Base-by-base conservation (phyloP, 2,888 invertebrate species). In the Spilosoma lubricipeda region DNA sequence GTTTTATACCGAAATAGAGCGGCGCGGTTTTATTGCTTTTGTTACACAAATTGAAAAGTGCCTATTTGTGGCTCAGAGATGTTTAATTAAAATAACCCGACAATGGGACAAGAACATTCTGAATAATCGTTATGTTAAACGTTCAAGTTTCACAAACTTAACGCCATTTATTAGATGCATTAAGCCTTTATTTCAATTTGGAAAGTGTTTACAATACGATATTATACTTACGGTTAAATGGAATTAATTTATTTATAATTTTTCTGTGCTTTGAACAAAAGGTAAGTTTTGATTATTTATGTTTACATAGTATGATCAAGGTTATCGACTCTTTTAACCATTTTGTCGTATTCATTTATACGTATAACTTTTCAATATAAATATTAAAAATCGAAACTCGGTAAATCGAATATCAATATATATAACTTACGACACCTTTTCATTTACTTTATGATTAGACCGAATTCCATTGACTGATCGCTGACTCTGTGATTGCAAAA, bases 1-100 rank as follows among this genome's bases (percentile, higher is more conserved):
- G 86, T 86, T 88, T 87, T 89, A 86, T 87, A 85, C 83, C 76
- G 78, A 80, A 84, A 81, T 75, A 73, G 75, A 77, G 77, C 74
- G 77, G 69, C 74, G 78, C 71, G 79, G 80, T 85, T 86, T 86
- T 85, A 85, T 86, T 86, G 80, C 82, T 82, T 82, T 85, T 80
- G 79, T 81, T 80, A 84, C 69, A 75, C 71, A 80, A 83, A 80
- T 80, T 80, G 69, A 80, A 80, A 80, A 79, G 77, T 77, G 76
- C 77, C 77, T 80, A 77, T 77, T 79, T 76, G 66, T 74, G 71
- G 73, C 69, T 77, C 75, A 71, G 64, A 69, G 68, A 76, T 68
- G 48, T 79, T 77, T 76, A 76, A 81, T 79, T 80, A 76, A 82
- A 77, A 75, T 78, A 73, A 74, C 27, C 48, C 56, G 67, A 75